These are phyloP conservation scores for Harpagoxenus sublaevis DNA, from an alignment of 2,888 invertebrate species.

Conservation along the genomic window DNA sequence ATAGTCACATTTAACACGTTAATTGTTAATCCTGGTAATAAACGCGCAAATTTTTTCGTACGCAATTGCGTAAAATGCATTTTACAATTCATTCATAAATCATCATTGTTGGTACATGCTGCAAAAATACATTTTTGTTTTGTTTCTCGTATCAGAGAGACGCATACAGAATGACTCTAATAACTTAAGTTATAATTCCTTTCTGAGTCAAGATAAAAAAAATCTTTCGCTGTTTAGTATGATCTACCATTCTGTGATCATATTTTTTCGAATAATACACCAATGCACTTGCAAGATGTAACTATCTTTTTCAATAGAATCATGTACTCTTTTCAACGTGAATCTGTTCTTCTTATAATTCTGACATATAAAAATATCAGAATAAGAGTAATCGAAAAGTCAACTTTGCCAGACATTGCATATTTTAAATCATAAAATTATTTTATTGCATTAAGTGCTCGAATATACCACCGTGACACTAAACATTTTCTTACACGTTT, in stretches of 20 bases:
- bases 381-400: neutral
- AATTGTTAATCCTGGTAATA: conserved; percentile 23
- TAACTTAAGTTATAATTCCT: neutral
- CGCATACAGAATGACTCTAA: neutral
- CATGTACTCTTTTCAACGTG: neutral
- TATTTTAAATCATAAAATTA: neutral
- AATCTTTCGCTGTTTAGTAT: neutral
- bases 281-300: neutral
- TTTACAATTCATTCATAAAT: conserved; percentile 13
- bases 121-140: neutral
- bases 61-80: neutral
- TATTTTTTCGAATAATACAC: neutral
- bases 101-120: neutral
- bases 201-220: neutral
- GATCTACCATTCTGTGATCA: neutral
- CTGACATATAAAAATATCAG: neutral
- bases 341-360: neutral
- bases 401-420: too few relatives aligned
- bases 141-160: neutral
- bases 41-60: neutral
- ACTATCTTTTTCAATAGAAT: neutral
- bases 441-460: neutral
- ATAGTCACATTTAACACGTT: neutral
- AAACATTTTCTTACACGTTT: neutral
- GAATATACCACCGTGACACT: neutral